Base-by-base conservation (phyloP, 1,140 invertebrate species). In the Euwallacea similis region DNA sequence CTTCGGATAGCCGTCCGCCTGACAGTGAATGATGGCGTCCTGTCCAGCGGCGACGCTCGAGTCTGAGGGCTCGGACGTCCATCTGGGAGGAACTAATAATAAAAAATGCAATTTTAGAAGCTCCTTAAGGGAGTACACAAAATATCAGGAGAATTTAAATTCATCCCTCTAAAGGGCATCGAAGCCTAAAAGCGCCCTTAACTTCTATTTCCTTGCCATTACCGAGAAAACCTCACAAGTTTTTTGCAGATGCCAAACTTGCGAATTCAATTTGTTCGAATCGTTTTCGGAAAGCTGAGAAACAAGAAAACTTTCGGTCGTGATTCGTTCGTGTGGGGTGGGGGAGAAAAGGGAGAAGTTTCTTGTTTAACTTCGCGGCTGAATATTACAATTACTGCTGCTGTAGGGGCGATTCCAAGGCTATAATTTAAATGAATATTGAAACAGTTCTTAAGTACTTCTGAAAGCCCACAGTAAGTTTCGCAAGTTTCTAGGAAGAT, bases 11-110 rank as follows among this genome's bases (percentile, higher is more conserved):
- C 96, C 96, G 66, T 92, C 90, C 0, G 95, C 94, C 82, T 95
- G 92, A 77, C 96, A 98, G 79, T 97, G 90, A 0, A 98, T 83
- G 7, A 89, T 88, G 11, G 95, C 88, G 73, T 91, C 89, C 78
- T 94, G 88, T 1, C 93, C 92, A 6, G 94, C 89, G 4, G 94
- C 90, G 4, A 94, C 93, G 73, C 90, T 93, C 6, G 91, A 88
- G 78, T 98, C 94, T 75, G 88, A 86, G 0, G 95, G 96, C 79
- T 97, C 94, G 70, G 94, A 85, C 2, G 93, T 88, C 96, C 96
- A 98, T 77, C 91, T 87, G 10, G 95, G 95, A 8, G 95, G 94
- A 58, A 98, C 94, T 96, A 79, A 66, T 86, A 85, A 58, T 73
- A 33, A 33, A 33, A 33, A 33, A 33, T 11, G 13, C 2, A 50